phyloP scores from a whole-genome alignment of 2,113 vertebrate species.

The Calyptommatus sinebrachiatus region DNA sequence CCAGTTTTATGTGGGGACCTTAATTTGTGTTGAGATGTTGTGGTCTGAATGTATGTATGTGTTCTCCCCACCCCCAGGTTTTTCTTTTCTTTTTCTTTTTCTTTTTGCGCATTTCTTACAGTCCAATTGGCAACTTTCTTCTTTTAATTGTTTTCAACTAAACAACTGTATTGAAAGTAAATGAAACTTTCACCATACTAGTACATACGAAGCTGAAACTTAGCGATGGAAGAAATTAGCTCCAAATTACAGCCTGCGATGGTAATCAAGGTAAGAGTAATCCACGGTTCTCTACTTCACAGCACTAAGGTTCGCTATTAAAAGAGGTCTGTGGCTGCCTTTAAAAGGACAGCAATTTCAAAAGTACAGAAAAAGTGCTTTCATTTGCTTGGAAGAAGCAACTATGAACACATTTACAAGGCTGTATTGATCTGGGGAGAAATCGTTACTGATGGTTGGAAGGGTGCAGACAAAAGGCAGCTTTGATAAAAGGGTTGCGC shows the following conservation, averaged over 20 bases:
- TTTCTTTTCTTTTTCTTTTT: too few relatives aligned
- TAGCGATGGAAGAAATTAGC: neutral
- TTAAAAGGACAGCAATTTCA: constrained; percentile 5
- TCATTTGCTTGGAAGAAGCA: constrained; percentile 34
- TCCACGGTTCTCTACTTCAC: neutral
- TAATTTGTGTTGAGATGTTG: too few relatives aligned
- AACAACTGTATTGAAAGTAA: too few relatives aligned
- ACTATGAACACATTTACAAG: constrained; percentile 46
- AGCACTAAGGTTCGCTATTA: constrained; percentile 11
- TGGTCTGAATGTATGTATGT: too few relatives aligned
- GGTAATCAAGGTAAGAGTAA: neutral
- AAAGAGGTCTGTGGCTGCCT: constrained; percentile 5
- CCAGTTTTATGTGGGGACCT: too few relatives aligned
- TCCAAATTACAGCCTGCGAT: neutral
- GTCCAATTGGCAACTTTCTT: too few relatives aligned
- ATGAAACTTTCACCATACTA: too few relatives aligned
- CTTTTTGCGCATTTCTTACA: too few relatives aligned
- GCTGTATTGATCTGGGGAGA: constrained; percentile 60
- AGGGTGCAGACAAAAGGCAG: constrained; percentile 45
- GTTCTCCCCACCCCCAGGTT: too few relatives aligned
- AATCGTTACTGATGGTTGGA: constrained; percentile 53
- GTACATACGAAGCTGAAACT: too few relatives aligned
- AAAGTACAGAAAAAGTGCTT: constrained; percentile 27
- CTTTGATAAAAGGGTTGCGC: constrained; percentile 61
- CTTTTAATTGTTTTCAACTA: too few relatives aligned